phyloP scores from a whole-genome alignment of 1,140 invertebrate species.

The Drosophila tani region DNA sequence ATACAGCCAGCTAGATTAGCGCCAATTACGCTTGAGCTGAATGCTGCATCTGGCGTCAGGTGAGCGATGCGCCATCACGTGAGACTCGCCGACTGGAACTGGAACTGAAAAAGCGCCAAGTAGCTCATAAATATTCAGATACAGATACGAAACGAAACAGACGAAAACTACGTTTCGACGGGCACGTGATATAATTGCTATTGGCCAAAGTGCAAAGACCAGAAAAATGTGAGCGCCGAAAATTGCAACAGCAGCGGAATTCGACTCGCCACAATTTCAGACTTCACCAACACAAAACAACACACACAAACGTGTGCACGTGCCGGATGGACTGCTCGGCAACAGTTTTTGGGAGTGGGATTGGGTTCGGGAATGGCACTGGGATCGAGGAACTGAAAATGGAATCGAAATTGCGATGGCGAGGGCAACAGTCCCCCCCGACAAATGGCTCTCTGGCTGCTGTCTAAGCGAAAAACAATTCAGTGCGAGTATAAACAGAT shows the following conservation, averaged over 20 bases:
- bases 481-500: constrained; percentile 46
- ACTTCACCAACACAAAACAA: constrained; percentile 21
- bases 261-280: constrained; percentile 8
- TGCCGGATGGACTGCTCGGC: constrained; percentile 64
- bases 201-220: constrained; percentile 46
- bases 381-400: constrained; percentile 17
- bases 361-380: constrained; percentile 1
- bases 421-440: constrained; percentile 41
- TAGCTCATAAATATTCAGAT: constrained; percentile 20
- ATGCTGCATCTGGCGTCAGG: constrained; percentile 23
- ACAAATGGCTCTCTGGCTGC: constrained; percentile 52
- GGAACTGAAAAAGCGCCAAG: constrained; percentile 24
- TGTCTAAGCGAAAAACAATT: constrained; percentile 54
- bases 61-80: constrained; percentile 54
- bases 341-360: constrained; percentile 44
- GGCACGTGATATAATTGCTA: constrained; percentile 61
- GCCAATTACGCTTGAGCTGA: constrained; percentile 28
- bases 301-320: constrained; percentile 72
- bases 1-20: constrained; percentile 24
- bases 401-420: constrained; percentile 23
- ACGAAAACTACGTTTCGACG: constrained; percentile 16
- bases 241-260: constrained; percentile 33
- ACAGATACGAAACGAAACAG: neutral
- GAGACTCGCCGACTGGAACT: constrained; percentile 33
- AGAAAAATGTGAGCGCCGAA: constrained; percentile 29